Conservation (phyloP, 2,797 vertebrate species). For the Vultur gryphus region DNA sequence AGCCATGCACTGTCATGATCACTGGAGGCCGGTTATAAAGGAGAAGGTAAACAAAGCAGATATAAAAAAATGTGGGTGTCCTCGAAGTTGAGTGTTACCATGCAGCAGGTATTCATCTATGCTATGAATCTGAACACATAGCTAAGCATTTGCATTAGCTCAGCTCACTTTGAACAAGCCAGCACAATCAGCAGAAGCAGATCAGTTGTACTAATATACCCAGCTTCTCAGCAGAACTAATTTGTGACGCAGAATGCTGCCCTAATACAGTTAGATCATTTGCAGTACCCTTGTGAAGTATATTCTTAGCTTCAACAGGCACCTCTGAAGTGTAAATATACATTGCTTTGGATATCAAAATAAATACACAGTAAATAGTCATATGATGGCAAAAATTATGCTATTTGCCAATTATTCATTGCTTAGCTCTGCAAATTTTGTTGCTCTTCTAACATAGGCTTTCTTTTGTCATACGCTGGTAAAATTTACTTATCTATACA, state of each 20-base stretch:
- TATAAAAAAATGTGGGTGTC: not conserved
- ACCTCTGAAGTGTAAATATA: not conserved
- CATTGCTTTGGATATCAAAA: not conserved
- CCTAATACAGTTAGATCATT: not conserved
- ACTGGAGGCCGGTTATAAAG: not conserved
- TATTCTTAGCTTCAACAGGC: not conserved
- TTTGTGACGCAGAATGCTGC: not conserved
- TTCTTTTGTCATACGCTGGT: not conserved
- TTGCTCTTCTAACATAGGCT: not conserved
- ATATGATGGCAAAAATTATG: not conserved
- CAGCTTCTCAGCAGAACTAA: not conserved
- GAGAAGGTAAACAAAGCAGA: not conserved
- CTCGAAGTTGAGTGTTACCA: accelerated
- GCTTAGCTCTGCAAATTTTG: not conserved
- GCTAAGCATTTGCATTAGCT: not conserved
- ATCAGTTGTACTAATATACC: not conserved
- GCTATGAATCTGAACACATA: accelerated
- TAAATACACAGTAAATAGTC: not conserved
- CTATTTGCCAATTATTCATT: not conserved
- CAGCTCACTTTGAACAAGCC: not conserved
- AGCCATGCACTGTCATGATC: not conserved
- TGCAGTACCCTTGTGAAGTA: not conserved
- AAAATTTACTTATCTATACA: not conserved
- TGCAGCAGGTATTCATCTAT: not conserved
- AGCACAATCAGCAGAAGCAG: not conserved